These are phyloP conservation scores for Celastrina argiolus DNA, from an alignment of 2,888 invertebrate species.

Conservation along the genomic window DNA sequence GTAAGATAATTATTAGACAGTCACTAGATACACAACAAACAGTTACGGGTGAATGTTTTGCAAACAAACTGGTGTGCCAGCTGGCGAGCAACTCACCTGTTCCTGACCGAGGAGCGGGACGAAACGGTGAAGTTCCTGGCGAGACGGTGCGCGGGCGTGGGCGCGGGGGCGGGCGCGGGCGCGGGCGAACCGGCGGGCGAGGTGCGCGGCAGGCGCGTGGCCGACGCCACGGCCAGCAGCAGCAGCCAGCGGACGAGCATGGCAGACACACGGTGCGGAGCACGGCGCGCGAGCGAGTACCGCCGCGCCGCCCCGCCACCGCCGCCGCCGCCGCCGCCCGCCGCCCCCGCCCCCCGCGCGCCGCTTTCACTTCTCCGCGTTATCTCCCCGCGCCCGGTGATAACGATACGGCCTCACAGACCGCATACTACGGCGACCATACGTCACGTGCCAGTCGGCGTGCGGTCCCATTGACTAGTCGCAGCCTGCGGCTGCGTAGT, in stretches of 20 bases:
- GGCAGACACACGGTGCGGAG: conserved; percentile 4
- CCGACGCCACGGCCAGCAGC: conserved; percentile 56
- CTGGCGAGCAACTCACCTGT: conserved; percentile 57
- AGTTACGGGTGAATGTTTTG: background rate
- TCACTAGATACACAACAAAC: too few species aligned
- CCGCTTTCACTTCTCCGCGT: conserved; percentile 1
- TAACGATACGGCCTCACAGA: conserved; percentile 1
- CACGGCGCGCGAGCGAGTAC: conserved; percentile 8
- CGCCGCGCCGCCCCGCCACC: background rate
- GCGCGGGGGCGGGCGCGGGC: conserved; percentile 75
- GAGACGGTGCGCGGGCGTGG: conserved; percentile 73
- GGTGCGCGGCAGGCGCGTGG: conserved; percentile 64
- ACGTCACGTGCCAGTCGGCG: too few species aligned
- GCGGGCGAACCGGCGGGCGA: conserved; percentile 74
- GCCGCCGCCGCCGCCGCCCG: background rate
- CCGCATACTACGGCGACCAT: too few species aligned
- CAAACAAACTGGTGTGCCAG: conserved; percentile 7
- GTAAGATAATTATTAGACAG: too few species aligned
- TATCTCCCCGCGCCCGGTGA: conserved; percentile 9
- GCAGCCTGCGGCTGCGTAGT: too few species aligned
- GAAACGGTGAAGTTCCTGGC: conserved; percentile 69
- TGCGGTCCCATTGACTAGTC: too few species aligned
- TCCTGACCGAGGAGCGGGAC: conserved; percentile 63
- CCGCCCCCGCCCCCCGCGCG: background rate
- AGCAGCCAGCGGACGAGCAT: conserved; percentile 26